A percentile compares a stretch with the other conserved stretches of the same genome.
These are phyloP conservation scores for Eilema griseolum DNA, from an alignment of 2,888 invertebrate genomes.

Conservation along the genomic window DNA sequence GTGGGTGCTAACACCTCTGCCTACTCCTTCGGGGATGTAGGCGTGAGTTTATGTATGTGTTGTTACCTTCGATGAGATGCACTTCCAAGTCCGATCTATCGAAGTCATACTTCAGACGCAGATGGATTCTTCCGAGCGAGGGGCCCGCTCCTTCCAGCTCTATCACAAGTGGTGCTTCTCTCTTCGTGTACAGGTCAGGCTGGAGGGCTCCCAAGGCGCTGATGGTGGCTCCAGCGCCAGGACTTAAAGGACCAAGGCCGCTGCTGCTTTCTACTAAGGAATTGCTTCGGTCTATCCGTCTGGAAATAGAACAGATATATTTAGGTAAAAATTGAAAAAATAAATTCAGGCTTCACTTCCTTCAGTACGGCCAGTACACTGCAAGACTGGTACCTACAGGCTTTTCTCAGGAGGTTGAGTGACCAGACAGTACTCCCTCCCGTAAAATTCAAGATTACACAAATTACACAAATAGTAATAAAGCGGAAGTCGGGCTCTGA, in stretches of 20 bases:
- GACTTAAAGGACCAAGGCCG: conserved; percentile 76
- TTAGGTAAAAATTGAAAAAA: background rate
- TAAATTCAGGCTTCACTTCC: too few relatives aligned
- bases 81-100: conserved; percentile 95
- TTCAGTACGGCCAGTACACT: too few relatives aligned
- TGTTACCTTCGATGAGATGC: conserved; percentile 95
- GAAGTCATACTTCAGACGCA: conserved; percentile 95
- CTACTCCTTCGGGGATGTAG: too few relatives aligned
- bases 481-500: too few relatives aligned
- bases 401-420: background rate
- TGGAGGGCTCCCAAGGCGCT: conserved; percentile 92
- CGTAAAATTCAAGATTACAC: too few relatives aligned
- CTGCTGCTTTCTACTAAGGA: conserved; percentile 83
- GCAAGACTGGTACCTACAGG: too few relatives aligned
- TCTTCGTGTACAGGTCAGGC: conserved; percentile 94
- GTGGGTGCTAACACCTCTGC: too few relatives aligned
- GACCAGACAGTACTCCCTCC: background rate
- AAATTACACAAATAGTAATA: too few relatives aligned
- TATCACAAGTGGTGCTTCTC: conserved; percentile 92
- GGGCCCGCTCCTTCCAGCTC: conserved; percentile 88
- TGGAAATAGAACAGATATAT: conserved; percentile 48
- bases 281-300: conserved; percentile 85
- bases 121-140: conserved; percentile 93
- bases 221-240: conserved; percentile 75
- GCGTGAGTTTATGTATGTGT: background rate